Percentiles rank a stretch among this genome's conserved stretches.
Conservation (phyloP, 2,797 vertebrate species). For the Thaleichthys pacificus region DNA sequence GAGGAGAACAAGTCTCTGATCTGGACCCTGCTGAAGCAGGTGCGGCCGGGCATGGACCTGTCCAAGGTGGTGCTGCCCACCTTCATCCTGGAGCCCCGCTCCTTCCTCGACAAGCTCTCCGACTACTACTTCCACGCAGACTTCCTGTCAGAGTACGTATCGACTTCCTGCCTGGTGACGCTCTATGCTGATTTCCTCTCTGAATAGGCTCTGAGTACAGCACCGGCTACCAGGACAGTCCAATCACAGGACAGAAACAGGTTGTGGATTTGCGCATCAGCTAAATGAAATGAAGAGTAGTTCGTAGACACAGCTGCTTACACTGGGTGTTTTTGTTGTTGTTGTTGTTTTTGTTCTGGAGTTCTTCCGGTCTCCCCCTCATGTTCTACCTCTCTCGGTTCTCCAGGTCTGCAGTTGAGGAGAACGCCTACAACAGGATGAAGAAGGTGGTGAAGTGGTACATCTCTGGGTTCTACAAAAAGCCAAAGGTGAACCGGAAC, state of each 20-base stretch:
- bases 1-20: constrained; percentile 99
- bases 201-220: not conserved
- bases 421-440: constrained; percentile 94
- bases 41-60: constrained; percentile 96
- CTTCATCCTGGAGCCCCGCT: constrained; percentile 95
- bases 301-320: too few relatives aligned
- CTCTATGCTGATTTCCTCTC: not conserved
- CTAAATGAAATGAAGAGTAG: too few relatives aligned
- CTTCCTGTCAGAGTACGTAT: constrained; percentile 93
- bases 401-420: constrained; percentile 90
- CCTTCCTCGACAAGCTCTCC: constrained; percentile 97
- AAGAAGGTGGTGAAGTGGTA: constrained; percentile 99
- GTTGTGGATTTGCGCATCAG: too few relatives aligned
- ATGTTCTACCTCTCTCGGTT: too few relatives aligned
- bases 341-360: too few relatives aligned
- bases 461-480: constrained; percentile 99
- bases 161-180: not conserved
- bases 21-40: constrained; percentile 96
- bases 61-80: constrained; percentile 97
- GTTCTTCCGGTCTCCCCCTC: too few relatives aligned
- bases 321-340: too few relatives aligned
- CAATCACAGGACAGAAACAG: too few relatives aligned
- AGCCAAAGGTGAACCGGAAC: constrained; percentile 85
- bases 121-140: constrained; percentile 99
- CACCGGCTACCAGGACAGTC: too few relatives aligned